A percentile compares a stretch with the other conserved stretches of the same genome.
Evolutionary conservation across 2,888 invertebrate genomes (phyloP).

Genomic region (Drosophila siamana): DNA sequence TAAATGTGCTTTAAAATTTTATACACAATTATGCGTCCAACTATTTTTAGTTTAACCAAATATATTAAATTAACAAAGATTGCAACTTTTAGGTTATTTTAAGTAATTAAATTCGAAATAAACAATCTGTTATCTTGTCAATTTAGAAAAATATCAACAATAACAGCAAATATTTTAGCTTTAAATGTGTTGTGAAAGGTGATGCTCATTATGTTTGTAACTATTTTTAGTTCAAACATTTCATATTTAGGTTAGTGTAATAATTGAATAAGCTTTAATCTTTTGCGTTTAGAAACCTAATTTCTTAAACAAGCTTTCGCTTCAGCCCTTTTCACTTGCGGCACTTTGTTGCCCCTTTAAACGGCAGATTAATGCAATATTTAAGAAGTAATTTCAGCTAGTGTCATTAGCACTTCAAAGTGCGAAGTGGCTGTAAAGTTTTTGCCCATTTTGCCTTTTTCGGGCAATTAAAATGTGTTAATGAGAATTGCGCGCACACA

Average conservation of each 20-base stretch:
- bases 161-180: no score
- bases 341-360: neutral
- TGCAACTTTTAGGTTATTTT: no score
- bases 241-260: no score
- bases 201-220: no score
- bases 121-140: no score
- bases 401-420: slow-evolving; percentile 28
- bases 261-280: neutral
- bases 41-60: no score
- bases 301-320: neutral
- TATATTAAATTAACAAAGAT: no score
- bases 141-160: no score
- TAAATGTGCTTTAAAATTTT: no score
- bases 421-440: slow-evolving; percentile 30
- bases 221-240: no score
- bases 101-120: no score
- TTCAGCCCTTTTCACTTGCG: neutral
- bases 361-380: slow-evolving; percentile 19
- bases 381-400: slow-evolving; percentile 19
- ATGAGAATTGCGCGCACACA: slow-evolving; percentile 55
- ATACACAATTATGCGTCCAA: no score
- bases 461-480: slow-evolving; percentile 59
- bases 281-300: neutral
- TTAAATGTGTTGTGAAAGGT: neutral
- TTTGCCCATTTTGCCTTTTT: slow-evolving; percentile 22